A percentile compares a stretch with the other conserved stretches of the same genome.
phyloP scores from a whole-genome alignment of 35 echinoderm and acorn worm genomes.

The Ophioderma brevispina region DNA sequence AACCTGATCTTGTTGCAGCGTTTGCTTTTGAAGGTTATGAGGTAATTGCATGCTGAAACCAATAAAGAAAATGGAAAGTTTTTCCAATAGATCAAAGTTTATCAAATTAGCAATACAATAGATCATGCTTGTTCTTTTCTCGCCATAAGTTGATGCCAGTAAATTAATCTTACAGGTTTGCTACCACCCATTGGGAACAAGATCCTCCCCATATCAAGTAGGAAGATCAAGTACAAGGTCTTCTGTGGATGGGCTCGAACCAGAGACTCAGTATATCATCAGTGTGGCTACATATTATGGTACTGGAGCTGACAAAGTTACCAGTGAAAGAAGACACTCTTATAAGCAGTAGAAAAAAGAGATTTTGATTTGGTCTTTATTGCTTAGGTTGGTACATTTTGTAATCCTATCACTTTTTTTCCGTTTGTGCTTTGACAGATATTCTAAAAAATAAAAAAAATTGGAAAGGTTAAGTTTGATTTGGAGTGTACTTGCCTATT shows the following conservation, averaged over 20 bases:
- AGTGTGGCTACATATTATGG: slow-evolving; percentile 31
- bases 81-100: too few species aligned
- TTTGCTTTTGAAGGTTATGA: neutral
- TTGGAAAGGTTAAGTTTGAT: too few species aligned
- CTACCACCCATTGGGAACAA: slow-evolving; percentile 11
- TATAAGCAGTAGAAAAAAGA: neutral
- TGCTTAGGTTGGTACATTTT: too few species aligned
- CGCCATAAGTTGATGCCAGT: neutral
- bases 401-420: too few species aligned
- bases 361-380: too few species aligned
- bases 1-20: neutral
- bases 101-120: too few species aligned
- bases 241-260: neutral
- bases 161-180: slow-evolving; percentile 25
- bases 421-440: too few species aligned
- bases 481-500: too few species aligned
- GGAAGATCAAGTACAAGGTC: neutral
- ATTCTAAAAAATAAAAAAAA: too few species aligned
- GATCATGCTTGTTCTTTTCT: too few species aligned
- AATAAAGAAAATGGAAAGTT: too few species aligned
- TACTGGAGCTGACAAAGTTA: neutral
- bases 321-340: neutral
- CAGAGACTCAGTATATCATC: slow-evolving; percentile 38
- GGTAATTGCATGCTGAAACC: too few species aligned
- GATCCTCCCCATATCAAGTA: neutral